Percentiles rank a stretch among this genome's conserved stretches.
Evolutionary conservation across 2,797 vertebrate species (phyloP).

Genomic region (Tapera naevia): DNA sequence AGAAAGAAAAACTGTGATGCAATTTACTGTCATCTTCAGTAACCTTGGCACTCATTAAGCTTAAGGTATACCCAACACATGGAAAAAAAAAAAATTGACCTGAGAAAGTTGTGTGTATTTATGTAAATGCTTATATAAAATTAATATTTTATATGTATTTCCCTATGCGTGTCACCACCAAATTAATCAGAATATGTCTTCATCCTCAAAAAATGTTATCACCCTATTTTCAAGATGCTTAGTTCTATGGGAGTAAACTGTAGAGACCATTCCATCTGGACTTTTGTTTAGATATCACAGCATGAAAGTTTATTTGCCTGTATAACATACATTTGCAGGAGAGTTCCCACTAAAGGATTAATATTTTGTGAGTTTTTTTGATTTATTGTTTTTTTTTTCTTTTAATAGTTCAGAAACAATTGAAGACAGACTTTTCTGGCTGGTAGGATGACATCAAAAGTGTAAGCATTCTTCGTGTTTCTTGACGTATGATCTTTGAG

Average conservation of each 20-base stretch:
- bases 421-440: neutral
- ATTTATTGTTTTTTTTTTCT: neutral
- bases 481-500: neutral
- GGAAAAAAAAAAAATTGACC: neutral
- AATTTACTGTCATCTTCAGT: neutral
- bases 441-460: neutral
- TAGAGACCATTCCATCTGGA: neutral
- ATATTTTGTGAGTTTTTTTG: neutral
- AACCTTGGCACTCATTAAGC: neutral
- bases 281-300: neutral
- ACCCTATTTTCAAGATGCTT: neutral
- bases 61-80: neutral
- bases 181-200: neutral
- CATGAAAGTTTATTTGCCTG: neutral
- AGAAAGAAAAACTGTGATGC: neutral
- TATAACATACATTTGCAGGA: neutral
- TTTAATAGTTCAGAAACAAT: neutral
- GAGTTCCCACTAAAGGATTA: neutral
- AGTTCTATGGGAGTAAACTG: neutral
- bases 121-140: neutral
- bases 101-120: neutral
- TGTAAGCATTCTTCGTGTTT: neutral
- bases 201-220: neutral
- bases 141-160: neutral
- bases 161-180: neutral